Percentiles rank a stretch among this genome's conserved stretches.
Evolutionary conservation across 2,113 vertebrate species (phyloP).

Genomic region (Bos indicus): DNA sequence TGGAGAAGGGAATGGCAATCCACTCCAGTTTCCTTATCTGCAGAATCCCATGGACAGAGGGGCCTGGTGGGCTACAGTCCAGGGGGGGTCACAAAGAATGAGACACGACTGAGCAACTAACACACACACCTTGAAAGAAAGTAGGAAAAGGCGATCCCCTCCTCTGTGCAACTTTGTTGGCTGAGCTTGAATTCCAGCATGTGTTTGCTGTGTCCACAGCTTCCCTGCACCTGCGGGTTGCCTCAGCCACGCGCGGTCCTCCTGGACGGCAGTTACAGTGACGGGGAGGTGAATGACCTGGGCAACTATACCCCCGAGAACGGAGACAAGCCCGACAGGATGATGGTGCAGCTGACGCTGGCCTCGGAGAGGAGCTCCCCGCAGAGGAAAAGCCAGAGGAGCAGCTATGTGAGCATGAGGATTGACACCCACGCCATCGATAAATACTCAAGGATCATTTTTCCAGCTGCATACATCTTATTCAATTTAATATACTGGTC

Average conservation of each 20-base stretch:
- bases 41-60: neutral
- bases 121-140: neutral
- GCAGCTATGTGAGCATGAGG: constrained; percentile 91
- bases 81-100: neutral
- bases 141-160: neutral
- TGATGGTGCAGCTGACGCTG: constrained; percentile 90
- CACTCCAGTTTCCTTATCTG: neutral
- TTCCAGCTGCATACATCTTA: constrained; percentile 94
- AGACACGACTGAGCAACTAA: neutral
- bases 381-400: constrained; percentile 85
- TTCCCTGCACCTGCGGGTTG: constrained; percentile 90
- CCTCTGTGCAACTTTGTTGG: too few species aligned
- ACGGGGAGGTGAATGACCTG: constrained; percentile 87
- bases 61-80: neutral
- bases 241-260: constrained; percentile 87
- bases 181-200: neutral
- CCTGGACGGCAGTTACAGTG: constrained; percentile 88
- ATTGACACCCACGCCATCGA: constrained; percentile 98
- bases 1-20: neutral
- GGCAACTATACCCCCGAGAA: constrained; percentile 86
- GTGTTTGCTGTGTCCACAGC: constrained; percentile 74
- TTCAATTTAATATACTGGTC: constrained; percentile 99
- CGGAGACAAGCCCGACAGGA: constrained; percentile 88
- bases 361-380: constrained; percentile 84
- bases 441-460: constrained; percentile 97